phyloP scores from a whole-genome alignment of 1,140 invertebrate genomes.

The Pseudachorutes palmiensis region DNA sequence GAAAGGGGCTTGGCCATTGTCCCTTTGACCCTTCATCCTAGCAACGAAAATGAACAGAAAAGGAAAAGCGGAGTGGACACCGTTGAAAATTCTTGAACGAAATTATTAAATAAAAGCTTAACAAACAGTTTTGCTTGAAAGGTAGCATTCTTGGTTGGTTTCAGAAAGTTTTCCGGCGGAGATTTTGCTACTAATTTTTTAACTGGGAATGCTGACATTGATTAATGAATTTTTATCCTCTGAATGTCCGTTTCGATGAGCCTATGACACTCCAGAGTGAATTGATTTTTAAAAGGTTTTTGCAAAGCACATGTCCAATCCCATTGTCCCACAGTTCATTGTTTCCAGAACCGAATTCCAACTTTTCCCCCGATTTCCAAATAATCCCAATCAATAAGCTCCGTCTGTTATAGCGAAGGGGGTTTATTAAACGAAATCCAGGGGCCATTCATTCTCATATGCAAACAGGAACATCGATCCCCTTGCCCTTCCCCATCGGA shows the following conservation, averaged over 20 bases:
- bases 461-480: conserved; percentile 1
- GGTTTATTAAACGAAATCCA: conserved; percentile 1
- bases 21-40: no score
- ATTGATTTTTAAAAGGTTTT: conserved; percentile 36
- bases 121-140: no score
- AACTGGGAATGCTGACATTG: conserved; percentile 13
- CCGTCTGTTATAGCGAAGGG: background rate
- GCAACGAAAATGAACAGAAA: no score
- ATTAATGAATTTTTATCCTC: conserved; percentile 33
- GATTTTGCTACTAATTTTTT: no score
- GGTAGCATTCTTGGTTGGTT: no score
- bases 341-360: background rate
- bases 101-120: no score
- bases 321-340: background rate
- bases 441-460: conserved; percentile 2
- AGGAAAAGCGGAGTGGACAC: no score
- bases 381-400: conserved; percentile 32
- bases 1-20: conserved; percentile 8
- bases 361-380: conserved; percentile 25
- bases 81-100: no score
- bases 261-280: conserved; percentile 2
- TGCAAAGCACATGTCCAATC: conserved; percentile 27
- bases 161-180: no score
- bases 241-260: background rate
- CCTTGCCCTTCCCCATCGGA: background rate